Percentiles rank a stretch among this genome's conserved stretches.
phyloP scores from a whole-genome alignment of 2,113 vertebrate genomes.

The Eira barbara region DNA sequence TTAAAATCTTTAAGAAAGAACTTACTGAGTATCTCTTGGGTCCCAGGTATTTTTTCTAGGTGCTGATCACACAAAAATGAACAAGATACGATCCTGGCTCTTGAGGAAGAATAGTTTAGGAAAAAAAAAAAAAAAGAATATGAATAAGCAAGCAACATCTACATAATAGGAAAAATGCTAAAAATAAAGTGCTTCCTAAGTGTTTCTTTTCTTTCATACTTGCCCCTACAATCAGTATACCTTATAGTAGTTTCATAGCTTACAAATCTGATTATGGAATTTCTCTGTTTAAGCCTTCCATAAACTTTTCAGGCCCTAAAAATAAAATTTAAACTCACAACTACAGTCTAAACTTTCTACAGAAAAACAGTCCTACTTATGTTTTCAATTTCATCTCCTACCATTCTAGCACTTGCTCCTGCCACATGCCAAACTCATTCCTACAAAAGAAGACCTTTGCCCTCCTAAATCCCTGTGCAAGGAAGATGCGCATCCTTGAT shows the following conservation, averaged over 20 bases:
- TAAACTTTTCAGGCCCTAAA: not conserved
- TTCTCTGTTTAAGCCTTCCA: not conserved
- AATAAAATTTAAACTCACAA: not conserved
- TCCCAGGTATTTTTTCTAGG: not conserved
- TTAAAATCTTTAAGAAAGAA: not conserved
- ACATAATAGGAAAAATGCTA: not conserved
- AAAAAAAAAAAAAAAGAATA: not conserved
- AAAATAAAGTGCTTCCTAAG: not conserved
- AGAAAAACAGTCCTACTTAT: not conserved
- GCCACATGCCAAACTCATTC: not conserved
- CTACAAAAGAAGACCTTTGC: not conserved
- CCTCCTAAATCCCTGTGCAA: not conserved
- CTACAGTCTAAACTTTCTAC: not conserved
- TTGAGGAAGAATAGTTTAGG: not conserved
- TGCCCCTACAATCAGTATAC: not conserved
- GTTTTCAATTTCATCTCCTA: not conserved
- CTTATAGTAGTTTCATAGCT: not conserved
- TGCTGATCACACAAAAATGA: not conserved
- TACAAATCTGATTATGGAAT: not conserved
- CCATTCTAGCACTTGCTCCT: not conserved
- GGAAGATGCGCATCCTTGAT: not conserved
- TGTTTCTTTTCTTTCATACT: not conserved
- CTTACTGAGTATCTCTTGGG: not conserved
- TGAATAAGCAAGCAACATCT: not conserved
- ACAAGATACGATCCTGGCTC: not conserved